Evolutionary conservation across 2,113 vertebrate species (phyloP).

Genomic region (Upupa epops): DNA sequence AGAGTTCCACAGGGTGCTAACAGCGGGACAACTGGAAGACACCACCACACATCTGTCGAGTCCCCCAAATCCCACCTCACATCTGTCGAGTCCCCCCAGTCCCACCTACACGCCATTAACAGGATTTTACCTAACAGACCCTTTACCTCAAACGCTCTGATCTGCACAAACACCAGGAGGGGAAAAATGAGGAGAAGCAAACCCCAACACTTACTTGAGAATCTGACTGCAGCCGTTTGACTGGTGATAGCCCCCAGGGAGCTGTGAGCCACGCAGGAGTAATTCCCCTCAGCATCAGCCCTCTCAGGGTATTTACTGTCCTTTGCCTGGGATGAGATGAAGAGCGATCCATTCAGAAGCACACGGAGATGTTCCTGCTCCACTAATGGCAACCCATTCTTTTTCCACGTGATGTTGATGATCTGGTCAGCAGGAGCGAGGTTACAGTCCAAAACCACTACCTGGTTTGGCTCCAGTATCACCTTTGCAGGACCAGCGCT

Average conservation of each 20-base stretch:
- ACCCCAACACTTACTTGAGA: conserved; percentile 83
- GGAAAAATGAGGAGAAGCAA: not conserved
- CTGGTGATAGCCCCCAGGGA: conserved; percentile 87
- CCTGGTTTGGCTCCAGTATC: conserved; percentile 81
- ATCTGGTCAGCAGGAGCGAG: conserved; percentile 76
- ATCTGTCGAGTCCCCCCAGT: not conserved
- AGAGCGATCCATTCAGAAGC: conserved; percentile 86
- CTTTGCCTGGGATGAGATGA: conserved; percentile 71
- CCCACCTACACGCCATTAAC: not conserved
- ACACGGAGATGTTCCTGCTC: conserved; percentile 73
- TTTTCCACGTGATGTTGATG: conserved; percentile 86
- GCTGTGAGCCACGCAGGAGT: conserved; percentile 85
- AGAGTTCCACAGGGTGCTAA: not conserved
- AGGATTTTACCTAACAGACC: not conserved
- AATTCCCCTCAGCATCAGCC: conserved; percentile 80
- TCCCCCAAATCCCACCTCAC: not conserved
- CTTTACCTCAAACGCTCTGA: not conserved
- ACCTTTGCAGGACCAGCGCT: conserved; percentile 84
- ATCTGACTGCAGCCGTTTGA: conserved; percentile 82
- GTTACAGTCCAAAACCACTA: conserved; percentile 85
- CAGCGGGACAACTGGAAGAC: not conserved
- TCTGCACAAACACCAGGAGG: not conserved
- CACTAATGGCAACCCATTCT: conserved; percentile 78
- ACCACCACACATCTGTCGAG: not conserved
- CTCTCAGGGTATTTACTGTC: conserved; percentile 32